Conservation (phyloP, 2,113 vertebrate species). For the Galeopterus variegatus region DNA sequence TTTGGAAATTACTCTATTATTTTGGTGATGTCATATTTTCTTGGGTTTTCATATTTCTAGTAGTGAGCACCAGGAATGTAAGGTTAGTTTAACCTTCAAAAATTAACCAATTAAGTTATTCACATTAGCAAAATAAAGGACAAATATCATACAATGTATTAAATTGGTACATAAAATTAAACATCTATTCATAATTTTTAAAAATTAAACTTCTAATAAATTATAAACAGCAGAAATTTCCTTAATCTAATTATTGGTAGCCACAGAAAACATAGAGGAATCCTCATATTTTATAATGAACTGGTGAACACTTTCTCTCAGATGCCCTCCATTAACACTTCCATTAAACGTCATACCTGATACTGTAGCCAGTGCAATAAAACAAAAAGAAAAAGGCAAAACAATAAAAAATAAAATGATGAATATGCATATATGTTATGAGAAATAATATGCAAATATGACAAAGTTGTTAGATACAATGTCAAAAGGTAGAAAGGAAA, state of each 20-base stretch:
- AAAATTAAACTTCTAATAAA: background rate
- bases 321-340: background rate
- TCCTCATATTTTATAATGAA: background rate
- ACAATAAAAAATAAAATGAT: background rate
- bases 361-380: background rate
- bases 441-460: background rate
- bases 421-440: background rate
- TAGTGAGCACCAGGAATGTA: background rate
- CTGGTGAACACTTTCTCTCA: background rate
- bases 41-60: too few relatives aligned
- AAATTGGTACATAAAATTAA: background rate
- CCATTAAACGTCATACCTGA: background rate
- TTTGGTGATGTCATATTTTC: too few relatives aligned
- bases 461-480: background rate
- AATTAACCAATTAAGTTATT: background rate
- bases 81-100: background rate
- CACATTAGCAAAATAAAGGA: background rate
- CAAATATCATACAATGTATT: background rate
- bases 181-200: background rate
- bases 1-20: too few relatives aligned
- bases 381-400: background rate
- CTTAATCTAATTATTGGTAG: background rate
- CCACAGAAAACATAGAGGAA: background rate
- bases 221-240: background rate
- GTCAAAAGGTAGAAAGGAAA: background rate